phyloP scores from a whole-genome alignment of 2,797 vertebrate species.

The Dromococcyx pavoninus region DNA sequence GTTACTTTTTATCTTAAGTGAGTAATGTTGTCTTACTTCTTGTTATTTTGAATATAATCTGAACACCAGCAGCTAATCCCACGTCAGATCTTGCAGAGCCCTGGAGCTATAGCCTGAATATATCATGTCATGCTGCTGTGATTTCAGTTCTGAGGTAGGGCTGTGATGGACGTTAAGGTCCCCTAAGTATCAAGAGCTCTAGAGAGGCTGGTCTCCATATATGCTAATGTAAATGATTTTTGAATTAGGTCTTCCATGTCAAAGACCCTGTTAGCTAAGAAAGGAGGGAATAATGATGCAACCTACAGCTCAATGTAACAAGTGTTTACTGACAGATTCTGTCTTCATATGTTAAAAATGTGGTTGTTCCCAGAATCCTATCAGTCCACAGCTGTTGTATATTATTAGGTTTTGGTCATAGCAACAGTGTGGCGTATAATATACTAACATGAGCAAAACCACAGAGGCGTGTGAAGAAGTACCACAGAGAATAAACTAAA shows the following conservation, averaged over 20 bases:
- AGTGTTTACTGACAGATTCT: background rate
- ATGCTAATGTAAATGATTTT: background rate
- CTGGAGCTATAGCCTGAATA: background rate
- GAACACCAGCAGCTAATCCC: background rate
- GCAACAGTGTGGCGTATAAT: background rate
- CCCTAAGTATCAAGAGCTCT: background rate
- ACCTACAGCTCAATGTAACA: background rate
- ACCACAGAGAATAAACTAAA: background rate
- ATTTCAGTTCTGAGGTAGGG: background rate
- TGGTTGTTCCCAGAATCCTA: background rate
- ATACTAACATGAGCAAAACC: background rate
- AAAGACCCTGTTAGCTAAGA: background rate
- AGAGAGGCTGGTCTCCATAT: background rate
- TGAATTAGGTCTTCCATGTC: background rate
- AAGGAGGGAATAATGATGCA: background rate
- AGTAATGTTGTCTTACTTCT: background rate
- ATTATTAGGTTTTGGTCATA: background rate
- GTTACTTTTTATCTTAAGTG: background rate
- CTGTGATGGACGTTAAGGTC: background rate
- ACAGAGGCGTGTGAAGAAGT: background rate
- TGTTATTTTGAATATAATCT: background rate
- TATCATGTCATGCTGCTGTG: fast-evolving
- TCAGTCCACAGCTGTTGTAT: background rate
- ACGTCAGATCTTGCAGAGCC: background rate
- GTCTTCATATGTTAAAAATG: background rate